Evolutionary conservation across 2,797 vertebrate genomes (phyloP).

Genomic region (Phrynocephalus vlangalii): DNA sequence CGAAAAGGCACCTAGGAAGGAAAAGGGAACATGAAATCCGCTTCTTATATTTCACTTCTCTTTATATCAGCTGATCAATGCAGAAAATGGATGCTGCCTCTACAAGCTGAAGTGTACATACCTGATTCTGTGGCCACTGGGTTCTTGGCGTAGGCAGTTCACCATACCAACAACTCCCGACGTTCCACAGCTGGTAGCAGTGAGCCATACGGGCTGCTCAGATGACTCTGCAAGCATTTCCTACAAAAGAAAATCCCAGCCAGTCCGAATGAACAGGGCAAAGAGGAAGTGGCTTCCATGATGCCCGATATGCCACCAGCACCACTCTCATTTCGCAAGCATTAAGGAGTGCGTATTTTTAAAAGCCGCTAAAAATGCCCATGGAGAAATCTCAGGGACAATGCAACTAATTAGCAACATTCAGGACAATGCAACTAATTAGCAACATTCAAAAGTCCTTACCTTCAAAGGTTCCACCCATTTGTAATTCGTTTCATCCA

Average conservation of each 20-base stretch:
- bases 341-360: background rate
- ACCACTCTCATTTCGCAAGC: background rate
- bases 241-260: constrained; percentile 68
- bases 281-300: background rate
- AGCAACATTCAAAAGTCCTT: constrained; percentile 15
- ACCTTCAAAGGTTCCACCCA: constrained; percentile 97
- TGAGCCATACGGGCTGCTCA: constrained; percentile 87
- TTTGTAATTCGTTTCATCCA: constrained; percentile 84
- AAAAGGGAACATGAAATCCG: constrained; percentile 5
- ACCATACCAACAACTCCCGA: constrained; percentile 94
- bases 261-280: background rate
- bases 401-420: background rate
- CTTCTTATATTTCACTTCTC: constrained; percentile 32
- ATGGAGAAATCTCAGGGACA: background rate
- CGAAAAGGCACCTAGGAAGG: constrained; percentile 86
- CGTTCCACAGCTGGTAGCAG: constrained; percentile 78
- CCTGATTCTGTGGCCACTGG: constrained; percentile 91
- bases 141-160: constrained; percentile 95
- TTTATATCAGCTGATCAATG: constrained; percentile 13
- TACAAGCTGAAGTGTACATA: constrained; percentile 53
- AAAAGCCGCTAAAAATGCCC: background rate
- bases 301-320: background rate
- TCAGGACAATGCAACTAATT: background rate
- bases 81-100: background rate
- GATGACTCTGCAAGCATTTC: constrained; percentile 77